phyloP scores from a whole-genome alignment of 2,888 invertebrate genomes.

The Nemapogon koenigi region DNA sequence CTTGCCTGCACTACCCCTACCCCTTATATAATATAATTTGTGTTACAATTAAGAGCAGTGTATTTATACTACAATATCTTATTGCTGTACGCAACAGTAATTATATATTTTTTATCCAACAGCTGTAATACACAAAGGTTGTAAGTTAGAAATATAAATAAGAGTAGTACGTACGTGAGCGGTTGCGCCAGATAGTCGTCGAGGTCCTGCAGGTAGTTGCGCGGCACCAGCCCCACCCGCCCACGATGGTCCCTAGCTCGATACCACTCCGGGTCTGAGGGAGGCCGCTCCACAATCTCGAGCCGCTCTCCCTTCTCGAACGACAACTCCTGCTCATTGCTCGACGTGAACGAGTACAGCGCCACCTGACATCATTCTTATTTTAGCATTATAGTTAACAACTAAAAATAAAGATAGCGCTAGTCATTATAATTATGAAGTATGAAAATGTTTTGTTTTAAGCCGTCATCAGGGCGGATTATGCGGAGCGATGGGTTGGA shows the following conservation, averaged over 20 bases:
- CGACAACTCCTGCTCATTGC: slow-evolving; percentile 94
- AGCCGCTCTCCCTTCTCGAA: slow-evolving; percentile 97
- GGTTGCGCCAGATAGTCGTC: slow-evolving; percentile 89
- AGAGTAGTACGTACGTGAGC: slow-evolving; percentile 75
- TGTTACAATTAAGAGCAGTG: too few species aligned
- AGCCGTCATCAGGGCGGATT: too few species aligned
- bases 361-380: slow-evolving; percentile 79
- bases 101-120: background rate
- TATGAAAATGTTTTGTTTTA: too few species aligned
- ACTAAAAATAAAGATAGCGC: too few species aligned
- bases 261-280: slow-evolving; percentile 99
- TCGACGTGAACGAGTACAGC: slow-evolving; percentile 91
- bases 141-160: background rate
- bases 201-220: slow-evolving; percentile 92
- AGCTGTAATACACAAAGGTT: background rate
- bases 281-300: slow-evolving; percentile 95
- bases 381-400: slow-evolving; percentile 1
- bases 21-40: too few species aligned
- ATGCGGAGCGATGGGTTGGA: too few species aligned
- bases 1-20: too few species aligned
- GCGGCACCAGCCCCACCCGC: slow-evolving; percentile 92
- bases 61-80: background rate
- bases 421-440: too few species aligned
- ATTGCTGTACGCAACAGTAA: background rate
- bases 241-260: slow-evolving; percentile 93